phyloP scores from a whole-genome alignment of 2,888 invertebrate species.

The Clostera curtula region DNA sequence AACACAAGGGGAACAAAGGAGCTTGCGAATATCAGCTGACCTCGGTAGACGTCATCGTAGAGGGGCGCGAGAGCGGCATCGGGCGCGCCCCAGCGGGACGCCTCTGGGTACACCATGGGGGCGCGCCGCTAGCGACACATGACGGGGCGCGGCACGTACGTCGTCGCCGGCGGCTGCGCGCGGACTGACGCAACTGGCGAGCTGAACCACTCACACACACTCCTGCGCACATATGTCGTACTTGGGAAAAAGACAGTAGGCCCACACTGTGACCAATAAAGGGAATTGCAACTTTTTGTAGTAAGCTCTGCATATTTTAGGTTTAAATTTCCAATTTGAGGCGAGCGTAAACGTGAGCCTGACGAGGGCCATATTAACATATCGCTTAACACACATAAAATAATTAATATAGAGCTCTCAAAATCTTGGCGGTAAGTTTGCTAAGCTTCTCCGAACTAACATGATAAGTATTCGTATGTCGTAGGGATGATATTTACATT shows the following conservation, averaged over 20 bases:
- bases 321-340: too few relatives aligned
- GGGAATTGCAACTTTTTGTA: constrained; percentile 23
- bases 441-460: too few relatives aligned
- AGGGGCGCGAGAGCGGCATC: constrained; percentile 77
- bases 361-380: too few relatives aligned
- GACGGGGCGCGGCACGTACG: constrained; percentile 52
- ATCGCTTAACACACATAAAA: too few relatives aligned
- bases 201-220: constrained; percentile 20
- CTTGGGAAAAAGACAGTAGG: constrained; percentile 9
- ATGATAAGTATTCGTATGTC: too few relatives aligned
- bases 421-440: too few relatives aligned
- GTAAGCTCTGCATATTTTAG: background rate
- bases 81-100: constrained; percentile 76
- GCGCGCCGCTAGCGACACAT: constrained; percentile 56
- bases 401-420: too few relatives aligned
- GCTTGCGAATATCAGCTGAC: constrained; percentile 64
- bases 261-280: constrained; percentile 12
- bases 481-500: too few relatives aligned
- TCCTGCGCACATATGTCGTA: constrained; percentile 12
- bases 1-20: constrained; percentile 37
- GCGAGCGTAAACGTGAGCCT: too few relatives aligned
- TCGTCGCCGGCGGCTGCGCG: constrained; percentile 61
- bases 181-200: constrained; percentile 41
- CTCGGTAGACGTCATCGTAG: constrained; percentile 79
- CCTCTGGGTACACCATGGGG: constrained; percentile 78